phyloP scores from a whole-genome alignment of 1,140 invertebrate genomes.

The Drosophila seguyi region DNA sequence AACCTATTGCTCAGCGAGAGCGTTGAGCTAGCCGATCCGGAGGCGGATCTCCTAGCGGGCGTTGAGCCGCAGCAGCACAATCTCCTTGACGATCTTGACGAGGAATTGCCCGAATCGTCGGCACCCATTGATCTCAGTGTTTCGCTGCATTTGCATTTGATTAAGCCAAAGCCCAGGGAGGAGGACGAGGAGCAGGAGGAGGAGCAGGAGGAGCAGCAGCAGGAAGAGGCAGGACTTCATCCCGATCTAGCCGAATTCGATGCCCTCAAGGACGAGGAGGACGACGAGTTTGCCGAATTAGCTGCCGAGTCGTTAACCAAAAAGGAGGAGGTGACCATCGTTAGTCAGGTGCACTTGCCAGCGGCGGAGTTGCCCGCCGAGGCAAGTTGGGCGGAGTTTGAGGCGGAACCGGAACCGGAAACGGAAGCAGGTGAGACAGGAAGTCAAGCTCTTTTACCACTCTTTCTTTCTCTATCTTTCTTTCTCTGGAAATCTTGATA shows the following conservation, averaged over 20 bases:
- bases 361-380: slow-evolving; percentile 78
- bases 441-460: neutral
- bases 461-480: neutral
- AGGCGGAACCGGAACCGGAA: slow-evolving; percentile 74
- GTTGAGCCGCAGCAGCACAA: slow-evolving; percentile 87
- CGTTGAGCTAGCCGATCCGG: slow-evolving; percentile 86
- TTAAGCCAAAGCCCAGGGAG: slow-evolving; percentile 85
- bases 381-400: slow-evolving; percentile 88
- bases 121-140: slow-evolving; percentile 88
- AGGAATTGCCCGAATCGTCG: slow-evolving; percentile 86
- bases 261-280: slow-evolving; percentile 86
- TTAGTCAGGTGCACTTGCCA: slow-evolving; percentile 64
- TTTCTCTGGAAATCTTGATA: neutral
- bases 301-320: slow-evolving; percentile 90
- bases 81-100: slow-evolving; percentile 90
- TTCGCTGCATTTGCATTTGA: slow-evolving; percentile 87
- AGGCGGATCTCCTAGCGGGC: slow-evolving; percentile 67
- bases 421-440: slow-evolving; percentile 42
- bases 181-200: slow-evolving; percentile 66
- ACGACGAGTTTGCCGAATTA: slow-evolving; percentile 91
- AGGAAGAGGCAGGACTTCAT: slow-evolving; percentile 16
- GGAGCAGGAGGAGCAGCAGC: slow-evolving; percentile 36
- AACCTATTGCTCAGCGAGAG: slow-evolving; percentile 90
- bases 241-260: slow-evolving; percentile 86
- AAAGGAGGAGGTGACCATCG: slow-evolving; percentile 85